These are phyloP conservation scores for Hippocampus mohnikei DNA, from an alignment of 2,113 vertebrate species.

Conservation along the genomic window DNA sequence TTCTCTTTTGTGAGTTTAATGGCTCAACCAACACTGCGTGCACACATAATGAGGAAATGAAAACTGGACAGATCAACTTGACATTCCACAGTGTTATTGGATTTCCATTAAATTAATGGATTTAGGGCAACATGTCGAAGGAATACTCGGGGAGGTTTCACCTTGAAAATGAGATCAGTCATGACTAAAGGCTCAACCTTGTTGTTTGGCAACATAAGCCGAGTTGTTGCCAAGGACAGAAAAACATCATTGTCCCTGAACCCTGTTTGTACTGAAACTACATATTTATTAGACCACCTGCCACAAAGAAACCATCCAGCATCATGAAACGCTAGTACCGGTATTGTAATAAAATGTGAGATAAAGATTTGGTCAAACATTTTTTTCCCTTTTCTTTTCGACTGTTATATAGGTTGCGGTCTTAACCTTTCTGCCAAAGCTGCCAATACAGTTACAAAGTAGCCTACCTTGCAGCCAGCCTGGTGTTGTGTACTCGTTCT, in stretches of 20 bases:
- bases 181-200: conserved; percentile 1
- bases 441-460: no score
- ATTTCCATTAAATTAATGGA: conserved; percentile 12
- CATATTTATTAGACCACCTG: neutral
- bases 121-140: conserved; percentile 2
- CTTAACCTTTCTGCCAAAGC: no score
- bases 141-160: neutral
- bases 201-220: conserved; percentile 2
- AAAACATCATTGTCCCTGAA: neutral
- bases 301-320: neutral
- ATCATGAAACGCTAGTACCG: no score
- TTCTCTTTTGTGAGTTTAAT: conserved; percentile 5
- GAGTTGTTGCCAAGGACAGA: conserved; percentile 5
- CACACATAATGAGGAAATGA: conserved; percentile 5
- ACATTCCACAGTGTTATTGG: neutral
- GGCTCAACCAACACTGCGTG: conserved; percentile 3
- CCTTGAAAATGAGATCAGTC: conserved; percentile 18
- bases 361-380: no score
- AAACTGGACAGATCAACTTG: conserved; percentile 4
- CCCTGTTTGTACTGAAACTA: neutral
- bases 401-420: no score
- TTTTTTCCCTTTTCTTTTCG: no score
- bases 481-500: no score
- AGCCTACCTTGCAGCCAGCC: no score
- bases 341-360: no score